phyloP scores from a whole-genome alignment of 2,113 vertebrate genomes.

The Petrocephalus zakoni region DNA sequence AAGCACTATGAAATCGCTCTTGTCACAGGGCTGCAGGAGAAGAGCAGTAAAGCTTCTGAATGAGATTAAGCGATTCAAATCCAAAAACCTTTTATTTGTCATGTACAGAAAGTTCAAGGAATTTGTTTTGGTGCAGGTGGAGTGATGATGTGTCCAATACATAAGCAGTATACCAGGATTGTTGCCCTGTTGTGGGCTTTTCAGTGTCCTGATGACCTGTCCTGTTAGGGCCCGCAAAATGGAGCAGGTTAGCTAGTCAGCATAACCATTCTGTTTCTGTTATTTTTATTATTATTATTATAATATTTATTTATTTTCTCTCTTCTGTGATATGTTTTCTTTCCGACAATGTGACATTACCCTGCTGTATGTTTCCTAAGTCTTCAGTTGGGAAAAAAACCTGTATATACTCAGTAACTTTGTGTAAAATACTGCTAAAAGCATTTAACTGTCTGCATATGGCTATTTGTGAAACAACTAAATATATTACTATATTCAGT shows the following conservation, averaged over 20 bases:
- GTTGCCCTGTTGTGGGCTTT: neutral
- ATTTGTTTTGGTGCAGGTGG: neutral
- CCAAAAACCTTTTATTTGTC: neutral
- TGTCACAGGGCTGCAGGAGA: constrained; percentile 47
- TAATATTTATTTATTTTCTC: too few relatives aligned
- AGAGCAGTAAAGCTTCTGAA: neutral
- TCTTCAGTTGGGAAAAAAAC: too few relatives aligned
- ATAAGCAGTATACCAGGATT: neutral
- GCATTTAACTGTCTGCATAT: neutral
- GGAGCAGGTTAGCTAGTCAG: too few relatives aligned
- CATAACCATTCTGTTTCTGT: too few relatives aligned
- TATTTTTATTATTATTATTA: too few relatives aligned
- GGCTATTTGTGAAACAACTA: neutral
- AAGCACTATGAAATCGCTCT: constrained; percentile 62
- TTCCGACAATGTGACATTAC: too few relatives aligned
- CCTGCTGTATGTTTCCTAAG: too few relatives aligned
- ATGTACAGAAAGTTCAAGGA: neutral
- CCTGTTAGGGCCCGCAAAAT: too few relatives aligned
- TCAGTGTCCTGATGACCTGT: neutral
- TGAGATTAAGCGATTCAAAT: neutral
- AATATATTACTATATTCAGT: neutral
- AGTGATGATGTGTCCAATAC: neutral
- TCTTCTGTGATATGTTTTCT: too few relatives aligned
- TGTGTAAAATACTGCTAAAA: neutral
- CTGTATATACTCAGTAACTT: too few relatives aligned